phyloP scores from a whole-genome alignment of 2,113 vertebrate genomes.

The Epinephelus moara region DNA sequence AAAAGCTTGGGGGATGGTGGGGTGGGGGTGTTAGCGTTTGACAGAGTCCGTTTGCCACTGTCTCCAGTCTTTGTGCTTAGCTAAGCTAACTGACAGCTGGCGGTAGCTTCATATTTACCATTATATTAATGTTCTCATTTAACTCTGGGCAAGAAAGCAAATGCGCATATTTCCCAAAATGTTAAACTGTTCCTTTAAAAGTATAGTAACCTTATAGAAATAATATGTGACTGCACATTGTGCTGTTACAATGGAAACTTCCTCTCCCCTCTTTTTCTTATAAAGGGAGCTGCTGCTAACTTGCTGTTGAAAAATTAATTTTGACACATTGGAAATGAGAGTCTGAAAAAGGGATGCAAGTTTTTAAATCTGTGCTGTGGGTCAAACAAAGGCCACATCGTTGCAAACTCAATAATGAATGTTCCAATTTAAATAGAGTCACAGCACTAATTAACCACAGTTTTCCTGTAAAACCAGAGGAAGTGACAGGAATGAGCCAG shows the following conservation, averaged over 20 bases:
- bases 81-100: background rate
- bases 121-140: background rate
- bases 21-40: no score
- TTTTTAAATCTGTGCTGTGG: slow-evolving; percentile 29
- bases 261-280: background rate
- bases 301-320: slow-evolving; percentile 25
- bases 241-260: background rate
- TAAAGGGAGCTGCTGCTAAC: background rate
- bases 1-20: no score
- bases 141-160: background rate
- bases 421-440: slow-evolving; percentile 36
- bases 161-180: background rate
- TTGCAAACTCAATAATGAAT: slow-evolving; percentile 33
- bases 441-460: slow-evolving; percentile 49
- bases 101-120: background rate
- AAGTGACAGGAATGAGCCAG: slow-evolving; percentile 44
- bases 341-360: slow-evolving; percentile 26
- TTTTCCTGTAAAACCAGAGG: slow-evolving; percentile 55
- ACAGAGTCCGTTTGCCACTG: no score
- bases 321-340: slow-evolving; percentile 35
- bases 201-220: background rate
- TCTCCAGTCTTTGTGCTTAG: background rate
- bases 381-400: slow-evolving; percentile 52
- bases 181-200: no score
- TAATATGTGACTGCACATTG: background rate